Evolutionary conservation across 2,888 invertebrate species (phyloP).

Genomic region (Parthenolecanium corni): DNA sequence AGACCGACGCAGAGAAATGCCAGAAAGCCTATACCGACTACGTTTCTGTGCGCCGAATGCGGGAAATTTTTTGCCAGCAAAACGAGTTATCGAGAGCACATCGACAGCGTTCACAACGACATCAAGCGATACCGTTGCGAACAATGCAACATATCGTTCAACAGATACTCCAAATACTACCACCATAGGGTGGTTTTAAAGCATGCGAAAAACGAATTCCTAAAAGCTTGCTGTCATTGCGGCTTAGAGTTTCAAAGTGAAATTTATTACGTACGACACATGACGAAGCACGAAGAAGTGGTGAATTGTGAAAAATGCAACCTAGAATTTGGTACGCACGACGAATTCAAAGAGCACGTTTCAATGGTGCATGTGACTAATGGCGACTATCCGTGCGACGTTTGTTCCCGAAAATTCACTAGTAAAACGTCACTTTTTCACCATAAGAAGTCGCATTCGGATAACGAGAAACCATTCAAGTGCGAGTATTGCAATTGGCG

Average conservation of each 20-base stretch:
- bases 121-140: conserved; percentile 9
- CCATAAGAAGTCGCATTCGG: background rate
- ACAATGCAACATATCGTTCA: conserved; percentile 9
- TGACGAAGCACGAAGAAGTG: conserved; percentile 8
- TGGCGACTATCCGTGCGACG: background rate
- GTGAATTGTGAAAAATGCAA: conserved; percentile 10
- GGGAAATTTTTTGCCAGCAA: conserved; percentile 1
- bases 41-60: conserved; percentile 4
- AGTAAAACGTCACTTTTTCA: background rate
- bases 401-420: conserved; percentile 2
- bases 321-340: background rate
- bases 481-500: conserved; percentile 11
- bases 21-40: background rate
- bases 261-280: conserved; percentile 1
- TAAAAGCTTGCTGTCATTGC: background rate
- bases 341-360: background rate
- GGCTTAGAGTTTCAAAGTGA: conserved; percentile 14
- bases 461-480: background rate
- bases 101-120: conserved; percentile 6
- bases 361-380: background rate
- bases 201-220: background rate
- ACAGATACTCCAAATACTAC: conserved; percentile 9
- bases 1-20: background rate
- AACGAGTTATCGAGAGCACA: background rate
- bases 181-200: conserved; percentile 6